These are phyloP conservation scores for Standfussiana lucernea DNA, from an alignment of 2,888 invertebrate genomes.

Conservation along the genomic window DNA sequence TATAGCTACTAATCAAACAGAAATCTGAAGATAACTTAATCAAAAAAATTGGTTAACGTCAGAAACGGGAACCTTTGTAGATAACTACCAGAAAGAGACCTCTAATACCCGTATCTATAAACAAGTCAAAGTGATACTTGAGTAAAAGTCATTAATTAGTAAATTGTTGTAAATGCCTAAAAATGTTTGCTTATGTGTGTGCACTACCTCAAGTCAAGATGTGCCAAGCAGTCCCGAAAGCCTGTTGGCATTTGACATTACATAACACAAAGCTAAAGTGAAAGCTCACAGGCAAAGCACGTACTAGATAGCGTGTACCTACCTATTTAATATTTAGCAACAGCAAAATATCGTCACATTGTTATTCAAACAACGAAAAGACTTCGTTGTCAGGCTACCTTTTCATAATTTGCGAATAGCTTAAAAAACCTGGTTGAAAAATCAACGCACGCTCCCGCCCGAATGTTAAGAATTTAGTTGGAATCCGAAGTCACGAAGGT, in stretches of 20 bases:
- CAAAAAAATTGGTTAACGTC: background rate
- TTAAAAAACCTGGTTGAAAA: conserved; percentile 19
- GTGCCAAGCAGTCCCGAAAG: conserved; percentile 2
- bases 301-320: conserved; percentile 25
- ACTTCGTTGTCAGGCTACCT: conserved; percentile 23
- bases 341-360: conserved; percentile 45
- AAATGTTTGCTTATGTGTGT: no score
- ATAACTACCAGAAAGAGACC: background rate
- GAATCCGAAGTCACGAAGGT: conserved; percentile 33
- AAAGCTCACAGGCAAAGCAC: conserved; percentile 59
- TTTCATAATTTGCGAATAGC: conserved; percentile 22
- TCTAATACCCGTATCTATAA: no score
- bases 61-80: background rate
- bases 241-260: conserved; percentile 31
- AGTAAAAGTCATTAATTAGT: no score
- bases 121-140: no score
- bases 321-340: conserved; percentile 41
- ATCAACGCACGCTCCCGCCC: conserved; percentile 52
- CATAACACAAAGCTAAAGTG: conserved; percentile 47
- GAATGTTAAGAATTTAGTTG: conserved; percentile 44
- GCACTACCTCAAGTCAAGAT: background rate
- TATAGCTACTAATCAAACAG: background rate
- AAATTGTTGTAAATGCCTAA: no score
- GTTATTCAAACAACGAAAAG: conserved; percentile 45
- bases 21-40: background rate